Evolutionary conservation across 2,888 invertebrate species (phyloP).

Genomic region (Meiosimyza platycephala): DNA sequence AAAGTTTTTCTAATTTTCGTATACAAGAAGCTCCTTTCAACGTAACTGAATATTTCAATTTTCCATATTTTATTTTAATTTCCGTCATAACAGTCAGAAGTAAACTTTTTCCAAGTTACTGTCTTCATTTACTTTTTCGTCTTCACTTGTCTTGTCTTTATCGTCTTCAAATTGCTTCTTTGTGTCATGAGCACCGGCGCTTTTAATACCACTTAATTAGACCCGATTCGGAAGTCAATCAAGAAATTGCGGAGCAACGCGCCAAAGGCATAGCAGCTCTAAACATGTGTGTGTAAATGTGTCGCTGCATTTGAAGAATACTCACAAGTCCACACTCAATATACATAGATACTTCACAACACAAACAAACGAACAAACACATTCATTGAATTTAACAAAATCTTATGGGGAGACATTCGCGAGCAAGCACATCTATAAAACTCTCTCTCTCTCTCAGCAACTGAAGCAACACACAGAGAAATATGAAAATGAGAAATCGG

Average conservation of each 20-base stretch:
- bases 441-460: not conserved
- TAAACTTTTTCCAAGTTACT: not conserved
- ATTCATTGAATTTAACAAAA: no score
- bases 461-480: not conserved
- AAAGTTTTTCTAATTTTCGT: no score
- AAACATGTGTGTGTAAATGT: not conserved
- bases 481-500: slow-evolving; percentile 16
- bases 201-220: slow-evolving; percentile 37
- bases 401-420: no score
- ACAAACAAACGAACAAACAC: no score
- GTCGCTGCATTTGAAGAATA: not conserved
- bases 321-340: no score
- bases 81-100: no score
- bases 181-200: slow-evolving; percentile 31
- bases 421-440: no score
- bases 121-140: not conserved
- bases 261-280: not conserved
- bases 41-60: no score
- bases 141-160: not conserved
- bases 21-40: no score
- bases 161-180: slow-evolving; percentile 9
- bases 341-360: no score
- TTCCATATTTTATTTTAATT: no score
- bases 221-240: slow-evolving; percentile 34
- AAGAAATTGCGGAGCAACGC: slow-evolving; percentile 21